A percentile compares a stretch with the other conserved stretches of the same genome.
Evolutionary conservation across 2,888 invertebrate species (phyloP).

Genomic region (Meghimatium bilineatum): DNA sequence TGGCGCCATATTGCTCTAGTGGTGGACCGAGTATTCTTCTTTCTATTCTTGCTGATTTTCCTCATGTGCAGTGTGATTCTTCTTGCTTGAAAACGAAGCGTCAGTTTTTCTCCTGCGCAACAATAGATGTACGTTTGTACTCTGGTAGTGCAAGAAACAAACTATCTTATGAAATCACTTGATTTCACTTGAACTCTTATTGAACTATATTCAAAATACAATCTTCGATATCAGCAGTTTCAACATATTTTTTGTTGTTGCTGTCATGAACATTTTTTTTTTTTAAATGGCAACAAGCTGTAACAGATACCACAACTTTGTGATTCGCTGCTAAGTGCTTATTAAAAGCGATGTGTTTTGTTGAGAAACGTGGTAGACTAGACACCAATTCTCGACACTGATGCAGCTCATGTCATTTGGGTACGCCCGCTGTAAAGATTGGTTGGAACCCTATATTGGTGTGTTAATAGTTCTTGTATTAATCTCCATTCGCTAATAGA

Average conservation of each 20-base stretch:
- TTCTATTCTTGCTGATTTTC: conserved; percentile 65
- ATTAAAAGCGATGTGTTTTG: no score
- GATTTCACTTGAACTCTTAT: not conserved
- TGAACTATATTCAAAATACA: not conserved
- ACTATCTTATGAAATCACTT: not conserved
- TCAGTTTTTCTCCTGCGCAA: not conserved
- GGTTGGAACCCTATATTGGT: no score
- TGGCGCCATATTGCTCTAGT: conserved; percentile 74
- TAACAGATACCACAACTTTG: not conserved
- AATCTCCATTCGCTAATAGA: no score
- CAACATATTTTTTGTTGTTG: not conserved
- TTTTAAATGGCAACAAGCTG: not conserved
- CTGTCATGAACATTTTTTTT: not conserved
- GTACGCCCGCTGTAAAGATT: no score
- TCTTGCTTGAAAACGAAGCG: conserved; percentile 53
- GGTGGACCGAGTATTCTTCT: conserved; percentile 68
- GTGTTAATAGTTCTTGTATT: no score
- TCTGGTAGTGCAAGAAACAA: not conserved
- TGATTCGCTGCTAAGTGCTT: no score
- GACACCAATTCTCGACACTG: no score
- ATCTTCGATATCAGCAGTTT: not conserved
- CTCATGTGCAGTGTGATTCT: conserved; percentile 66
- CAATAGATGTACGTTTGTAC: not conserved
- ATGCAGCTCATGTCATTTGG: no score
- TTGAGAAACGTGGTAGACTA: no score